Evolutionary conservation across 2,113 vertebrate species (phyloP), one percentile per base, ranked within the genome.

Genomic region (Labeo catla): DNA sequence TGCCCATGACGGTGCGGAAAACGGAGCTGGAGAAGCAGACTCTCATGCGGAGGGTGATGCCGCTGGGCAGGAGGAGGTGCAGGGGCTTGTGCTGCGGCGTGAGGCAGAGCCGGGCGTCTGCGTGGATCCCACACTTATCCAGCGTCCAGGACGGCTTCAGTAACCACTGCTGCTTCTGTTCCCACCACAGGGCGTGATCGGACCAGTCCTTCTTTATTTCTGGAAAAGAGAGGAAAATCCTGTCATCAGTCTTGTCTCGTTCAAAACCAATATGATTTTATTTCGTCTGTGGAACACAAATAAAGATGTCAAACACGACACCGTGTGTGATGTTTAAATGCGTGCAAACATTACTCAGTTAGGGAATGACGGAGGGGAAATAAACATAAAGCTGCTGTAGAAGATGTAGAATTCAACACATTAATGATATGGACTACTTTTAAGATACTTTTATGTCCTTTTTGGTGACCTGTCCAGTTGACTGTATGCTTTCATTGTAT

Each of bases 161-260:
- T 23, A 96, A 89, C 95, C 95, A 96, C 8, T 84, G 90, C 19
- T 87, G 91, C 65, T 96, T 96, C 92, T 96, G 95, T n/a, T 96
- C 94, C 95, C 95, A 96, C 95, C 95, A 96, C 9, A 96, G 87
- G 21, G 92, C 95, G 0, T 96, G 94, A 84, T 96, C 95, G 0
- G 95, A 96, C 95, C 95, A 96, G 88, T 96, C 92, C 88, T 89
- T 93, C 85, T 94, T 90, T 15, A 95, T 91, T 21, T 95, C 95
- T 88, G 59, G 23, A 70, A 15, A 49, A 78, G 7, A 88, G 6
- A 65, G 79, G 5, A 74, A 28, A 8, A 36, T 16, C 28, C 63
- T 68, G 82, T 23, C 57, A 23, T n/a, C 6, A 13, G 9, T 1
- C 19, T 47, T 10, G 12, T 21, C 21, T 86, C 0, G 16, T 43